phyloP scores from a whole-genome alignment of 2,113 vertebrate species.

The Eretmochelys imbricata region DNA sequence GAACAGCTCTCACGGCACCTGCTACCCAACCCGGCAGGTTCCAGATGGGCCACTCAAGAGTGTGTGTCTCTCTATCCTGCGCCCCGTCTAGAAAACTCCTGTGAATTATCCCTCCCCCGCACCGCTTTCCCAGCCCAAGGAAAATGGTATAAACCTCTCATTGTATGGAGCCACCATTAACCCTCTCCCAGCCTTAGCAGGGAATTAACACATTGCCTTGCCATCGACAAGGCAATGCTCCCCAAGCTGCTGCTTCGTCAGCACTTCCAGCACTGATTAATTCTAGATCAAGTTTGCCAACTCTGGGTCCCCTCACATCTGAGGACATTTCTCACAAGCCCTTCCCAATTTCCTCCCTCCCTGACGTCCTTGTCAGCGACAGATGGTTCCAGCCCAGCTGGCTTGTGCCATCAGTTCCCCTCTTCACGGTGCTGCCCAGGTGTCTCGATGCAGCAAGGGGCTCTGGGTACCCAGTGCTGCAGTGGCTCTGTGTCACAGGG shows the following conservation, averaged over 20 bases:
- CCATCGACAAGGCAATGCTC: background rate
- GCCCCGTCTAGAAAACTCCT: background rate
- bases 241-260: background rate
- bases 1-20: background rate
- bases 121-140: background rate
- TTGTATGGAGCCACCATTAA: background rate
- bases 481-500: background rate
- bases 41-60: background rate
- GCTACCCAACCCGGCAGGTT: background rate
- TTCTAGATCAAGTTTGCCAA: fast-evolving
- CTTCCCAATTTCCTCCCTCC: background rate
- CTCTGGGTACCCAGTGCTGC: background rate
- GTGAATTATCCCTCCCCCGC: background rate
- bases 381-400: background rate
- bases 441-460: background rate
- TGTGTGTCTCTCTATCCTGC: background rate
- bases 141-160: background rate
- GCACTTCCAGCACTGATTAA: background rate
- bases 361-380: fast-evolving
- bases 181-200: fast-evolving
- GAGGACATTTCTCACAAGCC: background rate
- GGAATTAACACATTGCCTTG: background rate
- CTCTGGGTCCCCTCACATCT: background rate
- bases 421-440: background rate
- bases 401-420: background rate